These are phyloP conservation scores for Bryconaethiops microstoma DNA, from an alignment of 2,797 vertebrate genomes.

Conservation along the genomic window DNA sequence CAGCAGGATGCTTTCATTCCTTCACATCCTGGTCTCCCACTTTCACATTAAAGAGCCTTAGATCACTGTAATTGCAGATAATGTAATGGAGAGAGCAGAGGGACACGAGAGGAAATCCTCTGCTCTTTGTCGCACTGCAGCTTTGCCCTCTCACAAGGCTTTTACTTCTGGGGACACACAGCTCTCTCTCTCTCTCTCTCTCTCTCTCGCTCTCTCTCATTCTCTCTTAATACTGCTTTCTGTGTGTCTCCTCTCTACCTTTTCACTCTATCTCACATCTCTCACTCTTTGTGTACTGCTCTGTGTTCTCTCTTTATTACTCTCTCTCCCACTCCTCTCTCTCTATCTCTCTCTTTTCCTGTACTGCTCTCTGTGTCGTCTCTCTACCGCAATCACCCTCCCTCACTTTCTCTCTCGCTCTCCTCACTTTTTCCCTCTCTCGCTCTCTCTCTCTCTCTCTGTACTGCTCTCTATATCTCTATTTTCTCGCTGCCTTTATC, in stretches of 20 bases:
- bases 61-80: slow-evolving; percentile 12
- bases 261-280: background rate
- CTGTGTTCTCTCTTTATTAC: background rate
- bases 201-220: background rate
- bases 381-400: no score
- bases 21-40: background rate
- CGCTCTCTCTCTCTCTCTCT: background rate
- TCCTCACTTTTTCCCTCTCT: background rate
- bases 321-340: background rate
- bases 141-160: slow-evolving; percentile 26
- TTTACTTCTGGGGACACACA: slow-evolving; percentile 14
- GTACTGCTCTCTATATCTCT: background rate
- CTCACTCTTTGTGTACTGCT: background rate
- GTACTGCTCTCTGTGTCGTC: background rate
- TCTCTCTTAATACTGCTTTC: background rate
- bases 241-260: background rate
- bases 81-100: slow-evolving; percentile 15
- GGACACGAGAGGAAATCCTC: slow-evolving; percentile 32
- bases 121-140: slow-evolving; percentile 49
- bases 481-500: background rate
- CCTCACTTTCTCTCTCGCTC: background rate
- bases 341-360: background rate
- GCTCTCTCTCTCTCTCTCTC: slow-evolving; percentile 7
- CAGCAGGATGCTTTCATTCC: slow-evolving; percentile 29
- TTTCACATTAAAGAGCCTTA: slow-evolving; percentile 4